These are phyloP conservation scores for Thinocorus orbignyianus DNA, from an alignment of 2,113 vertebrate genomes.

Conservation along the genomic window DNA sequence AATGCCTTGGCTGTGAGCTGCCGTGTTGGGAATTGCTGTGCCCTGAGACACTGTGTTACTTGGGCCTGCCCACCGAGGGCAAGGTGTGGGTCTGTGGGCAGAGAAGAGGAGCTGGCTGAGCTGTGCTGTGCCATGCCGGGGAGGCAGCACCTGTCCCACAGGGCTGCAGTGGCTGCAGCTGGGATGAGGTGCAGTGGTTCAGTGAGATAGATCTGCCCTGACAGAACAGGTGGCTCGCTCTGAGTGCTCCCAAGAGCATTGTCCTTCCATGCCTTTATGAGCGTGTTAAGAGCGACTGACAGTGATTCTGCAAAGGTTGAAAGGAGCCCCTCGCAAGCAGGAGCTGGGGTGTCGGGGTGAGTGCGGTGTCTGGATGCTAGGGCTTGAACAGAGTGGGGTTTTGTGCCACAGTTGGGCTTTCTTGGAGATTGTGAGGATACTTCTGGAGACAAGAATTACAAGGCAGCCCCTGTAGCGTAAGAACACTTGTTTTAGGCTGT, in stretches of 20 bases:
- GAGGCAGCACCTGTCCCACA: neutral
- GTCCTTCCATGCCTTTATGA: neutral
- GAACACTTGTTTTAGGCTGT: neutral
- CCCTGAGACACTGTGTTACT: neutral
- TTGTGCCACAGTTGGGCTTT: neutral
- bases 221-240: neutral
- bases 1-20: neutral
- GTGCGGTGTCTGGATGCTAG: neutral
- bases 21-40: neutral
- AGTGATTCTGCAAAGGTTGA: neutral
- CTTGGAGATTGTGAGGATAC: neutral
- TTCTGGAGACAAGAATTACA: neutral
- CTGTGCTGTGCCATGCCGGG: neutral
- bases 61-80: neutral
- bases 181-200: neutral
- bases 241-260: neutral
- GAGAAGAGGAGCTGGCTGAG: neutral
- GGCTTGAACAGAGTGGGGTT: neutral
- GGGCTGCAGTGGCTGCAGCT: neutral
- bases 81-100: accelerated
- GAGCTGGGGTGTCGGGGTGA: no score
- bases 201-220: accelerated
- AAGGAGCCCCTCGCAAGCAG: neutral
- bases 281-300: neutral
- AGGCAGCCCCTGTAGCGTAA: neutral